Base-by-base conservation (phyloP, 1,140 invertebrate genomes). In the Aethina tumida region DNA sequence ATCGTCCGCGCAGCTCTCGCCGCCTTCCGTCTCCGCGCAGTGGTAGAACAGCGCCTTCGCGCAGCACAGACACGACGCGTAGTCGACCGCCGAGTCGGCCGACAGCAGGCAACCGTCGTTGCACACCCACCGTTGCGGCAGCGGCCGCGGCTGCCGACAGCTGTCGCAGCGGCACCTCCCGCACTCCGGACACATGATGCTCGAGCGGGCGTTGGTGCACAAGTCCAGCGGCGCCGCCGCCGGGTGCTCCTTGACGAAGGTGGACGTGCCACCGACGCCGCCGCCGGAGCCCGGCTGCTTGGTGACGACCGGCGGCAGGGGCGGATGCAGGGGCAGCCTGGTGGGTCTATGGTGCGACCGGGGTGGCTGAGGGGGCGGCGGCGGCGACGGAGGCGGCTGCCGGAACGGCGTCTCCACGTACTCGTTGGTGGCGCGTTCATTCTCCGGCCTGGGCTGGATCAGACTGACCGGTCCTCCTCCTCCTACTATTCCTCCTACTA, bases 31-130 rank as follows among this genome's bases (percentile, higher is more conserved):
- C 50, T 84, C 81, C 41, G 78, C 77, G 64, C 87, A 93, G 60
- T 95, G 91, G 65, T 95, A 96, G 63, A 93, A 91, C 18, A 90
- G 59, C 25, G 81, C 87, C 60, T 93, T 91, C 47, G 90, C 88
- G 63, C 88, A 93, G 67, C 90, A 95, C 65, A 95, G 73, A 60
- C 91, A 95, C 39, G 86, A 86, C 32, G 80, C 79, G 60, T 87
- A 85, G 65, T 94, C 88, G 42, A 95, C 75, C 46, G 79, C 73
- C 39, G 83, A 77, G 59, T 91, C 82, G 29, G 84, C 82, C 51
- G 85, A 90, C 65, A 87, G 83, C 51, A 86, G 74, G 63, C 84
- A 91, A 60, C 79, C 77, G 58, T 85, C 74, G 63, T 83, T 76
- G 68, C 89, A 91, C 42, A 92, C 71, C 90, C 90, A 95, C 31